Percentiles rank a stretch among this genome's conserved stretches.
Evolutionary conservation across 2,797 vertebrate species (phyloP).

Genomic region (Sebastes iracundus): DNA sequence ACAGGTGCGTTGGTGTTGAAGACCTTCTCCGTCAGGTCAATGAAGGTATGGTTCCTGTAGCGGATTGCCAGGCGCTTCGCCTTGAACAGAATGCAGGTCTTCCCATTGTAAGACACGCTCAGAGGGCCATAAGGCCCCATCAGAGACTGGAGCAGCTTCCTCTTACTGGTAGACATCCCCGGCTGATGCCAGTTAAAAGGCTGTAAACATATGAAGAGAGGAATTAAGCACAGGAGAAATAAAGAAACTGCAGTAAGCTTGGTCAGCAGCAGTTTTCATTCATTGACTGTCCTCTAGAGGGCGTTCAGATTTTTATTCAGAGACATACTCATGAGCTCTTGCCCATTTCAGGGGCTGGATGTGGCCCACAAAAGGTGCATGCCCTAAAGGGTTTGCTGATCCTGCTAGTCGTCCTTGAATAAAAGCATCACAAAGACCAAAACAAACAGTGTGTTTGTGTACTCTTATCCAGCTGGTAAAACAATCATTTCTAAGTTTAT

Average conservation of each 20-base stretch:
- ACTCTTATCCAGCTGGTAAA: not conserved
- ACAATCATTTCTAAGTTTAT: not conserved
- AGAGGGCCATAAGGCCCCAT: slow-evolving; percentile 85
- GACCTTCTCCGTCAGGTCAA: slow-evolving; percentile 90
- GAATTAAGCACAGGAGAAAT: not conserved
- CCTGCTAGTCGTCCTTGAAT: not conserved
- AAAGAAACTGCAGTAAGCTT: slow-evolving; percentile 6
- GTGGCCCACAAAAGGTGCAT: not conserved
- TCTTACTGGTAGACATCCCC: slow-evolving; percentile 79
- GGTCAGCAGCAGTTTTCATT: slow-evolving; percentile 23
- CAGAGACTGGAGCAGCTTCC: slow-evolving; percentile 82
- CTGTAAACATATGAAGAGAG: slow-evolving; percentile 59
- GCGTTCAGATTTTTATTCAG: not conserved
- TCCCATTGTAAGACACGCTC: slow-evolving; percentile 88
- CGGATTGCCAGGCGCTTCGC: slow-evolving; percentile 91
- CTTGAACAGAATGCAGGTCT: slow-evolving; percentile 95
- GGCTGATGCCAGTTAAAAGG: slow-evolving; percentile 83
- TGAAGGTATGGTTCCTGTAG: slow-evolving; percentile 90
- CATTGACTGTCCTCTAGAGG: slow-evolving; percentile 41
- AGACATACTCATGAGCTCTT: not conserved
- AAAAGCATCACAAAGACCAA: not conserved
- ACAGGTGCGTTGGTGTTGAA: slow-evolving; percentile 86
- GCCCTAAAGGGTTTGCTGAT: not conserved
- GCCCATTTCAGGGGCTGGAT: not conserved
- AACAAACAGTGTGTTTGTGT: not conserved